A percentile compares a stretch with the other conserved stretches of the same genome.
phyloP scores from a whole-genome alignment of 2,888 invertebrate species.

The Thereva nobilitata region DNA sequence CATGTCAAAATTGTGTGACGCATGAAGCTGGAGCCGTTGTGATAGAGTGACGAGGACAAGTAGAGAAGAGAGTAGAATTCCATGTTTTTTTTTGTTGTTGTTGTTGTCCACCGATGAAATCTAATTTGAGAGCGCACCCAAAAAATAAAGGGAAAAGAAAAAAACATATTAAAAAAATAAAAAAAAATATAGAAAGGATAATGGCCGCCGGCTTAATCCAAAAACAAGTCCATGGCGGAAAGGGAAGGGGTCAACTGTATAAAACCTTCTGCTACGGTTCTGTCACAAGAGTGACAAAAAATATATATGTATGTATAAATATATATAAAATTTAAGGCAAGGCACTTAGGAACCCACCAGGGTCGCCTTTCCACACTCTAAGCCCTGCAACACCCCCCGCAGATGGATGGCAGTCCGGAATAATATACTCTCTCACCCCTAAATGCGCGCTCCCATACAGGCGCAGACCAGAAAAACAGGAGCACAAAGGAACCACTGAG shows the following conservation, averaged over 20 bases:
- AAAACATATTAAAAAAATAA: too few species aligned
- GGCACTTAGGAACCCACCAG: slow-evolving; percentile 27
- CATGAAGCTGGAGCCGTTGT: neutral
- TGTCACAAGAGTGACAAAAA: slow-evolving; percentile 9
- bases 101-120: slow-evolving; percentile 3
- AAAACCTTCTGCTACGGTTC: slow-evolving; percentile 33
- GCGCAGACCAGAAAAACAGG: slow-evolving; percentile 7
- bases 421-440: slow-evolving; percentile 19
- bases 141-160: too few species aligned
- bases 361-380: slow-evolving; percentile 24
- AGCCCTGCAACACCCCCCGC: neutral
- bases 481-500: slow-evolving; percentile 30
- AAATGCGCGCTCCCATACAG: neutral
- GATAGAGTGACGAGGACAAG: slow-evolving; percentile 14
- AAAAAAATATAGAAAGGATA: neutral
- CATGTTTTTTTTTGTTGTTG: slow-evolving; percentile 3
- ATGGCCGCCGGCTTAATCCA: slow-evolving; percentile 21
- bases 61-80: slow-evolving; percentile 1
- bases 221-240: neutral
- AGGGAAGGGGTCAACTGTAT: slow-evolving; percentile 12
- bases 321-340: slow-evolving; percentile 17
- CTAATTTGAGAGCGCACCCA: too few species aligned
- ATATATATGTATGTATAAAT: too few species aligned
- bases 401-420: slow-evolving; percentile 13
- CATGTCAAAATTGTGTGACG: slow-evolving; percentile 7